These are phyloP conservation scores for Pseudomyrmex pallidus DNA, from an alignment of 1,140 invertebrate genomes.

Conservation along the genomic window DNA sequence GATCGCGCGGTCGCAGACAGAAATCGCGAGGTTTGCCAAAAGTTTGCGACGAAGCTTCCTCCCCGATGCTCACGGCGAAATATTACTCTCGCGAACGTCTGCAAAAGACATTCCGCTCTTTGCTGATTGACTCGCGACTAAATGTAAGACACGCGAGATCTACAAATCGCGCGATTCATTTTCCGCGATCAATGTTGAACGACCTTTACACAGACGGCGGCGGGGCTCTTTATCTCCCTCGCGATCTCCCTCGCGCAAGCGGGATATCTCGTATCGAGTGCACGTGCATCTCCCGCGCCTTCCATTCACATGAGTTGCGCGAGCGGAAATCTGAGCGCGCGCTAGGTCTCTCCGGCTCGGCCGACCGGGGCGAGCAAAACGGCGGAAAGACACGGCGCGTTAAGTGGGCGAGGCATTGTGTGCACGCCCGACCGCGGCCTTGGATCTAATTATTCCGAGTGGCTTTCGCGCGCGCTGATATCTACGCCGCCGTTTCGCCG, in stretches of 20 bases:
- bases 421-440: slow-evolving; percentile 66
- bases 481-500: slow-evolving; percentile 45
- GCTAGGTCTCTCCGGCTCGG: neutral
- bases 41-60: too few species aligned
- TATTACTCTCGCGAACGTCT: too few species aligned
- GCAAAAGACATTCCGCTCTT: too few species aligned
- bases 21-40: too few species aligned
- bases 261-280: slow-evolving; percentile 26
- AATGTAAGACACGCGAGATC: too few species aligned
- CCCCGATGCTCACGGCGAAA: too few species aligned
- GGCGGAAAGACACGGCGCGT: slow-evolving; percentile 56
- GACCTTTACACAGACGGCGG: too few species aligned
- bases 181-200: neutral
- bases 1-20: too few species aligned
- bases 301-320: slow-evolving; percentile 33
- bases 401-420: slow-evolving; percentile 73
- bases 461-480: slow-evolving; percentile 57
- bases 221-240: slow-evolving; percentile 16
- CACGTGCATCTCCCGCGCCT: slow-evolving; percentile 26
- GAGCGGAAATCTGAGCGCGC: slow-evolving; percentile 34
- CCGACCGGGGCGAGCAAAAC: slow-evolving; percentile 51
- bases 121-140: too few species aligned
- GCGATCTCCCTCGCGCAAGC: slow-evolving; percentile 32
- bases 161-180: too few species aligned
- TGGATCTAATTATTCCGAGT: slow-evolving; percentile 76